Evolutionary conservation across 2,888 invertebrate genomes (phyloP).

Genomic region (Limenitis camilla): DNA sequence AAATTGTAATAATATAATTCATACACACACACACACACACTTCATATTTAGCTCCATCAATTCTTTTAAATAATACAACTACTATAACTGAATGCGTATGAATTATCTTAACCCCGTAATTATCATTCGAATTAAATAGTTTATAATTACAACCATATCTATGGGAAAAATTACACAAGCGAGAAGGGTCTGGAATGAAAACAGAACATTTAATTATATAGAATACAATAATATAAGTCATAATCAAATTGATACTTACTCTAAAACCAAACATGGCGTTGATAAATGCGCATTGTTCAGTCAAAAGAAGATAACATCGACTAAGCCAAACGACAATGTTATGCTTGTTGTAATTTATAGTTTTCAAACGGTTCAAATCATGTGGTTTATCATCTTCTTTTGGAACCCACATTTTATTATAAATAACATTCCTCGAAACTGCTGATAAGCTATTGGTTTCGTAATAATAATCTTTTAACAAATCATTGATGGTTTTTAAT

Average conservation of each 20-base stretch:
- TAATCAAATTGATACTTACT: slow-evolving; percentile 8
- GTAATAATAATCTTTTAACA: slow-evolving; percentile 14
- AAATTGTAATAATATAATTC: no score
- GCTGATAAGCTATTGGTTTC: not conserved
- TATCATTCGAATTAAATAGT: slow-evolving; percentile 17
- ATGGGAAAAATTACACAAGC: slow-evolving; percentile 12
- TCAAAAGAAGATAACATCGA: slow-evolving; percentile 23
- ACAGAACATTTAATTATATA: not conserved
- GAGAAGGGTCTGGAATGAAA: slow-evolving; percentile 17
- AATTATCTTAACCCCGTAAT: slow-evolving; percentile 14
- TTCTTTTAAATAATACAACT: not conserved
- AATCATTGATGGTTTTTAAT: slow-evolving; percentile 16
- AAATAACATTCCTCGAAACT: not conserved
- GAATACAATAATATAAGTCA: not conserved
- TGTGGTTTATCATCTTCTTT: not conserved
- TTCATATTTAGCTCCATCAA: no score
- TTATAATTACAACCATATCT: slow-evolving; percentile 17
- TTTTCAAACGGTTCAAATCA: slow-evolving; percentile 10
- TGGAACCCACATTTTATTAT: not conserved
- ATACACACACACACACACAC: no score
- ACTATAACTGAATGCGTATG: not conserved
- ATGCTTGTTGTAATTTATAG: slow-evolving; percentile 3
- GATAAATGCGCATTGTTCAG: slow-evolving; percentile 22
- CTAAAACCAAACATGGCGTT: slow-evolving; percentile 23
- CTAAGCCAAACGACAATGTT: slow-evolving; percentile 12